Conservation (phyloP, 2,797 vertebrate species). For the Micrastur ruficollis region DNA sequence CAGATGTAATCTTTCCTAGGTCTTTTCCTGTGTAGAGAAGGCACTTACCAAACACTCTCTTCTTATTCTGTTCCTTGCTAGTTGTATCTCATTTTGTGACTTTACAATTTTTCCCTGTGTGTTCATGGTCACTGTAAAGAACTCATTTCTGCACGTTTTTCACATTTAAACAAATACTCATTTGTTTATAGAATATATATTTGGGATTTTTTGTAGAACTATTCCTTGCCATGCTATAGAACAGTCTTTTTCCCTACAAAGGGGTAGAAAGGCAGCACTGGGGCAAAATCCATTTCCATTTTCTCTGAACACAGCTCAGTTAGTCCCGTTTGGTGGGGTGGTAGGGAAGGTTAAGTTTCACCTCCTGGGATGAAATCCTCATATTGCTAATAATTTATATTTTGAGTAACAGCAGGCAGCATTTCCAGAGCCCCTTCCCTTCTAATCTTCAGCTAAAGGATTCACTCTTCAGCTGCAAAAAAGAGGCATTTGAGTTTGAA, state of each 20-base stretch:
- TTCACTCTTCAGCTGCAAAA: neutral
- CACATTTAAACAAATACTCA: neutral
- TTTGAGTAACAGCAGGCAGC: neutral
- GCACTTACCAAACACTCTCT: constrained; percentile 4
- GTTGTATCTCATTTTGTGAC: neutral
- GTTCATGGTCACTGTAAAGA: neutral
- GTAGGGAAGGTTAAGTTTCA: neutral
- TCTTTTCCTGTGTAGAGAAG: neutral
- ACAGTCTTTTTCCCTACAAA: neutral
- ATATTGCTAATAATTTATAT: neutral
- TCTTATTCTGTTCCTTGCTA: neutral
- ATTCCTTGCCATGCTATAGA: neutral
- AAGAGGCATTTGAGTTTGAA: neutral
- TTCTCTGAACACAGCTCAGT: neutral
- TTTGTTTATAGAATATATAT: neutral
- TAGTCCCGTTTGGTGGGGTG: neutral
- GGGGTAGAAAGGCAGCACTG: neutral
- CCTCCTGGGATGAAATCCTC: neutral
- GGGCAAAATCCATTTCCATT: neutral
- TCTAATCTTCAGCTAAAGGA: neutral
- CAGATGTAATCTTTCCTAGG: constrained; percentile 31
- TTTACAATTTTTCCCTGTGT: neutral
- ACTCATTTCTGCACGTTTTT: neutral
- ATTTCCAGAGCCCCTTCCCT: neutral
- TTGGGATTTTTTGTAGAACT: neutral